Conservation (phyloP, 2,888 invertebrate genomes). For the Zeuzera pyrina region DNA sequence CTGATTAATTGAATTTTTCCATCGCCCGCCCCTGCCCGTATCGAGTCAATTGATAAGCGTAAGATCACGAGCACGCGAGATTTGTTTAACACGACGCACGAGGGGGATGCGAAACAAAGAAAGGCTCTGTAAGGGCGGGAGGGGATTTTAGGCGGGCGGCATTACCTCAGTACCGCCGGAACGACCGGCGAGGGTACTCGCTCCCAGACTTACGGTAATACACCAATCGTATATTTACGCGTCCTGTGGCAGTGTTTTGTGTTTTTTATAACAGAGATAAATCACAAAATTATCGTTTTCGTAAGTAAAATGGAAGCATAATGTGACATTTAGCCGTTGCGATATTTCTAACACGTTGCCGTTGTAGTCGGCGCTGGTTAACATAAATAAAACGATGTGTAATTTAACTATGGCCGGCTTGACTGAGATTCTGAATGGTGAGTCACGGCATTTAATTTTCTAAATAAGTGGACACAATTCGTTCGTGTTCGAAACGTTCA, state of each 20-base stretch:
- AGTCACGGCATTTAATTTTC: constrained; percentile 14
- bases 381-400: constrained; percentile 10
- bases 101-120: constrained; percentile 65
- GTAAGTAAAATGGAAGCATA: constrained; percentile 1
- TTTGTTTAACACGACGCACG: constrained; percentile 46
- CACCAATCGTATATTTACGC: constrained; percentile 12
- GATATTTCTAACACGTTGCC: constrained; percentile 25
- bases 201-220: not conserved
- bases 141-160: constrained; percentile 38
- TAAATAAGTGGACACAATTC: no score
- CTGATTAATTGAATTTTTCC: no score
- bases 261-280: constrained; percentile 21
- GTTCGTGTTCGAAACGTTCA: no score
- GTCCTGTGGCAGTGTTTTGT: constrained; percentile 30
- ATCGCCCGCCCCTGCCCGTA: constrained; percentile 12
- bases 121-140: constrained; percentile 59
- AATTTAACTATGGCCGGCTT: constrained; percentile 13
- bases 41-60: constrained; percentile 47
- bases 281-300: constrained; percentile 9
- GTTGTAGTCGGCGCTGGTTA: constrained; percentile 1
- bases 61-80: constrained; percentile 47
- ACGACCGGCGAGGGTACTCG: constrained; percentile 37
- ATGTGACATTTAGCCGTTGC: constrained; percentile 18
- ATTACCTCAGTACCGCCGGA: constrained; percentile 57
- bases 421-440: constrained; percentile 30